A percentile compares a stretch with the other conserved stretches of the same genome.
Conservation (phyloP, 2,797 vertebrate genomes). For the Aselliscus stoliczkanus region DNA sequence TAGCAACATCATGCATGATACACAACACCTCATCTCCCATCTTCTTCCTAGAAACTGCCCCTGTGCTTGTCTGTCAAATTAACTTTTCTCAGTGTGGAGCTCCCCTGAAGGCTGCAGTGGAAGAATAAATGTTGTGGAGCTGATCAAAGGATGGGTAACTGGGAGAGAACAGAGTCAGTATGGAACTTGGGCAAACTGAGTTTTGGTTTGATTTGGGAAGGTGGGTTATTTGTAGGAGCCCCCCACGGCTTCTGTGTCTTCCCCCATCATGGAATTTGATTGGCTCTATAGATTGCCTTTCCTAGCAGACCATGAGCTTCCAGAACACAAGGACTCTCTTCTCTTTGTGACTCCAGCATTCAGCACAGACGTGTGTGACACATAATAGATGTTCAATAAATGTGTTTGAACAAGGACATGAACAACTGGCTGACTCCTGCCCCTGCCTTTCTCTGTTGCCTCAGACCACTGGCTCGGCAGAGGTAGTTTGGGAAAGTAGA, state of each 20-base stretch:
- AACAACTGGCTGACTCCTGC: no score
- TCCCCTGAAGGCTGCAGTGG: neutral
- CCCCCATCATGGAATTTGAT: neutral
- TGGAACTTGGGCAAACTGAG: neutral
- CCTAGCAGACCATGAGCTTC: neutral
- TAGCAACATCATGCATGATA: neutral
- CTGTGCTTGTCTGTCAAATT: neutral
- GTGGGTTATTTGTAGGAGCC: neutral
- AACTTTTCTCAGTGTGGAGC: neutral
- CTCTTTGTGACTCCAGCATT: neutral
- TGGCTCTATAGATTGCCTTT: neutral
- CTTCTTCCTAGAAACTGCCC: neutral
- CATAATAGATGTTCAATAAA: neutral
- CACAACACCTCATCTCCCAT: neutral
- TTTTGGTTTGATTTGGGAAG: neutral
- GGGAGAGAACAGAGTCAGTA: neutral
- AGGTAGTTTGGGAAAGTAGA: neutral
- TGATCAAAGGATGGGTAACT: neutral
- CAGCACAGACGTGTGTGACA: neutral
- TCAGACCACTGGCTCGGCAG: neutral
- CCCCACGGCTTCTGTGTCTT: neutral
- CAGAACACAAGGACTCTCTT: neutral
- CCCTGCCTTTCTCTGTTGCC: neutral
- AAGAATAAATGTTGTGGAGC: neutral
- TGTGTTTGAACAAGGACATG: neutral